These are phyloP conservation scores for Nomada goodeniana DNA, from an alignment of 2,888 invertebrate species.

Conservation along the genomic window DNA sequence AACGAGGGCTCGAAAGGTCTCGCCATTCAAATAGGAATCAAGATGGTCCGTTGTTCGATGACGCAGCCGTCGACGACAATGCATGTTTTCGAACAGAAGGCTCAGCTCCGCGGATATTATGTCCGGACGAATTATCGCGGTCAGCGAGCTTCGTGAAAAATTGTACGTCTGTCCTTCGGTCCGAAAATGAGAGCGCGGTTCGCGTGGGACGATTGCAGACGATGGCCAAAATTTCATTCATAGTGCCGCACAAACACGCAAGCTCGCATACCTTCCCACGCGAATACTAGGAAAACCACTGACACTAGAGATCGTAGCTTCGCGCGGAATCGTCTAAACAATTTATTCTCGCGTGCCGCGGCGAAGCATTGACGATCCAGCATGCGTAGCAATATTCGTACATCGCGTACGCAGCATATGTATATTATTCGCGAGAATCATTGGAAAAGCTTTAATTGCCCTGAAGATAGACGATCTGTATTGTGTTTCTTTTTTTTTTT, in stretches of 20 bases:
- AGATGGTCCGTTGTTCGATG: conserved; percentile 29
- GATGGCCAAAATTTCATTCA: conserved; percentile 68
- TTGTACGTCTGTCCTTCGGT: conserved; percentile 39
- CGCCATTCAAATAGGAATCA: conserved; percentile 54
- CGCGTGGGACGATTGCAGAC: conserved; percentile 51
- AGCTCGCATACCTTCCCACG: neutral
- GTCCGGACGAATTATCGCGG: neutral
- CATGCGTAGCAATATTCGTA: neutral
- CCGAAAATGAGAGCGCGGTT: conserved; percentile 20
- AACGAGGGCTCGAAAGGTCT: conserved; percentile 28
- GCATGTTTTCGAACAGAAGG: too few relatives aligned
- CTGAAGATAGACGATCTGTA: conserved; percentile 38
- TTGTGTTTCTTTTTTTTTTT: neutral
- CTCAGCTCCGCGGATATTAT: too few relatives aligned
- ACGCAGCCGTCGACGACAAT: neutral
- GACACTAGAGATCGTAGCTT: neutral
- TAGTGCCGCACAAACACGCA: conserved; percentile 42
- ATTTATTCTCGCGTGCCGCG: neutral
- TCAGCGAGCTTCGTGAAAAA: neutral
- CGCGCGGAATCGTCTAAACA: neutral
- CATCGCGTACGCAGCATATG: too few relatives aligned
- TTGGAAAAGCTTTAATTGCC: conserved; percentile 29
- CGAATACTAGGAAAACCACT: neutral
- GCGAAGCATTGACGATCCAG: too few relatives aligned
- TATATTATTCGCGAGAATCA: conserved; percentile 2